Conservation (phyloP, 2,888 invertebrate species). For the Acanthoscelides obtectus region DNA sequence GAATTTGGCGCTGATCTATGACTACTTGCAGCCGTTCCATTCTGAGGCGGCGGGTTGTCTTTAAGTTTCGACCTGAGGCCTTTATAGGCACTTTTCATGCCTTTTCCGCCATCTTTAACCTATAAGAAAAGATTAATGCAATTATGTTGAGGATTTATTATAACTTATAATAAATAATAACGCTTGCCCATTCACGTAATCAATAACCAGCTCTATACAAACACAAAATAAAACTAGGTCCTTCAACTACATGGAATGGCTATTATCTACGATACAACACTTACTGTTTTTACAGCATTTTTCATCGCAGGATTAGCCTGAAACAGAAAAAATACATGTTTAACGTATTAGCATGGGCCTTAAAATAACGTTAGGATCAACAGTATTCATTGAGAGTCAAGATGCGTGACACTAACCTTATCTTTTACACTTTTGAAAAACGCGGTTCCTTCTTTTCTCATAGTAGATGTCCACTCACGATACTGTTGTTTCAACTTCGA, state of each 20-base stretch:
- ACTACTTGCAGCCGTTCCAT: constrained; percentile 35
- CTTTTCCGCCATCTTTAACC: constrained; percentile 71
- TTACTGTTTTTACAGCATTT: constrained; percentile 91
- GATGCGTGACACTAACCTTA: constrained; percentile 58
- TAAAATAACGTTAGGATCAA: too few species aligned
- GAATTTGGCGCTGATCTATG: constrained; percentile 64
- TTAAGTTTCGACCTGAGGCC: constrained; percentile 65
- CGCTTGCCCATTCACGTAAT: too few species aligned
- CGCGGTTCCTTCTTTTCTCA: constrained; percentile 76
- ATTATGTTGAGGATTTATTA: too few species aligned
- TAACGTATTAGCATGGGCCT: too few species aligned
- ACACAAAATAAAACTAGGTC: too few species aligned
- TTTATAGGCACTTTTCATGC: constrained; percentile 74
- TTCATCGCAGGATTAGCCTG: constrained; percentile 93
- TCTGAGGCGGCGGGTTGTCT: constrained; percentile 42
- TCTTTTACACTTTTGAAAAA: constrained; percentile 85
- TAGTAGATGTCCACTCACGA: constrained; percentile 74
- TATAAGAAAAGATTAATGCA: too few species aligned
- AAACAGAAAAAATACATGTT: constrained; percentile 52
- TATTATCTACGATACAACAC: too few species aligned
- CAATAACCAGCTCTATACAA: too few species aligned
- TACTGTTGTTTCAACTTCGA: constrained; percentile 65
- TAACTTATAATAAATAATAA: too few species aligned
- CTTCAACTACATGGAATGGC: too few species aligned
- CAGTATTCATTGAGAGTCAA: too few species aligned